Evolutionary conservation across 2,113 vertebrate genomes (phyloP).

Genomic region (Cryptotis parvus): DNA sequence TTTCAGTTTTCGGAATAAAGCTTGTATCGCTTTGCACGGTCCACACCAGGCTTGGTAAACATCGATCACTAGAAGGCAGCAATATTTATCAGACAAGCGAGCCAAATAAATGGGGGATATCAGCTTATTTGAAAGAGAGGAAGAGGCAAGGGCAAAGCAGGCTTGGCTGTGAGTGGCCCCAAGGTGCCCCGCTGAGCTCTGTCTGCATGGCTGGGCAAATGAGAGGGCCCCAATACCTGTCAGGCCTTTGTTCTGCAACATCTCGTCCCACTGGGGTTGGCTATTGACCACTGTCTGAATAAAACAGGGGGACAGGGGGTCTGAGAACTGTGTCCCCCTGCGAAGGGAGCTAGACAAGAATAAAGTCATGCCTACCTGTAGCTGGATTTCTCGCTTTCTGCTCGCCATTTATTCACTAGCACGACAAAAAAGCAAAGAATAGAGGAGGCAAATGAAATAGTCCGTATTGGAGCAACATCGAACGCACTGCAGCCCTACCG

Average conservation of each 20-base stretch:
- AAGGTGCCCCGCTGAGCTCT: accelerated
- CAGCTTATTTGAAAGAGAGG: background rate
- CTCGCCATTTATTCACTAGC: slow-evolving; percentile 82
- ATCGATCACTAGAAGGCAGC: slow-evolving; percentile 85
- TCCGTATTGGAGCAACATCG: background rate
- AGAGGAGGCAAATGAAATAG: background rate
- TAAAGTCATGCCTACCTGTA: slow-evolving; percentile 83
- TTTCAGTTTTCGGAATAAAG: slow-evolving; percentile 86
- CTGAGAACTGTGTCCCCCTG: background rate
- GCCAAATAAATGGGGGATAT: background rate
- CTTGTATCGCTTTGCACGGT: slow-evolving; percentile 88
- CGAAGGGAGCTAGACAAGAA: background rate
- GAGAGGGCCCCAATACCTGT: slow-evolving; percentile 83
- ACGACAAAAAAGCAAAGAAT: background rate
- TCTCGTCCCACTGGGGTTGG: slow-evolving; percentile 87
- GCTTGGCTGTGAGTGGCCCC: background rate
- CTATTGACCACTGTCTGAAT: slow-evolving; percentile 78
- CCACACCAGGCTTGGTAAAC: slow-evolving; percentile 89
- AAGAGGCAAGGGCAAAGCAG: background rate
- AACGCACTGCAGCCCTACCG: accelerated
- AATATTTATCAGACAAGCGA: background rate
- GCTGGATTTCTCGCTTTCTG: slow-evolving; percentile 85
- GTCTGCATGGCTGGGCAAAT: too few relatives aligned
- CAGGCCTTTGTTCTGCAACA: slow-evolving; percentile 86
- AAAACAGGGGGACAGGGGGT: background rate